These are phyloP conservation scores for Lophochroa leadbeateri DNA, from an alignment of 2,113 vertebrate genomes.

Conservation along the genomic window DNA sequence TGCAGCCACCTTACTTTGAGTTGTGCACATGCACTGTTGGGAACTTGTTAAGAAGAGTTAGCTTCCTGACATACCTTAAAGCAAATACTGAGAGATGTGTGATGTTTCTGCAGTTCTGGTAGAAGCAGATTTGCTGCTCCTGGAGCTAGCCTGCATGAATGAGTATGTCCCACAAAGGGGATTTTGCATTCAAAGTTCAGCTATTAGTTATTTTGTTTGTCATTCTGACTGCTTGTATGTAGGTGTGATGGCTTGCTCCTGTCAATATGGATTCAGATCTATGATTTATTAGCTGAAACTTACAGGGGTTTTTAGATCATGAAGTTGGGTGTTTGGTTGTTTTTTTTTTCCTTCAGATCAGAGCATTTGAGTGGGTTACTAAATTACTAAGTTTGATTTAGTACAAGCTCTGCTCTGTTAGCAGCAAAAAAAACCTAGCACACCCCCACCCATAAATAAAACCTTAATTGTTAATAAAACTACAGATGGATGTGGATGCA, in stretches of 20 bases:
- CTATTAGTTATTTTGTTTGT: neutral
- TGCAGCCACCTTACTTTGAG: neutral
- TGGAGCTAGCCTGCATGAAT: neutral
- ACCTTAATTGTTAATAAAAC: neutral
- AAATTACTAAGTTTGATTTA: neutral
- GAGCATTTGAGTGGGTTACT: neutral
- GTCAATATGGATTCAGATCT: neutral
- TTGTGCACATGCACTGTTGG: neutral
- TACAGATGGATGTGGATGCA: slow-evolving; percentile 28
- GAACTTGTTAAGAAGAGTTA: neutral
- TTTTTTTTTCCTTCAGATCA: neutral
- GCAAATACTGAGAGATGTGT: neutral
- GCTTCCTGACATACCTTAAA: neutral
- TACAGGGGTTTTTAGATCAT: neutral
- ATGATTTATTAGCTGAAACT: neutral
- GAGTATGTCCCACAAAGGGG: neutral
- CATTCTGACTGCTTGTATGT: neutral
- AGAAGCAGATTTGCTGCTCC: neutral
- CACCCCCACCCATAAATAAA: neutral
- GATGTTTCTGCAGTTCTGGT: neutral
- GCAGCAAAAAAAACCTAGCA: neutral
- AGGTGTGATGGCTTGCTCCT: neutral
- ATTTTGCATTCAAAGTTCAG: neutral
- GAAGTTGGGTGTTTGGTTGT: neutral
- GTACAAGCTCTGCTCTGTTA: neutral